These are phyloP conservation scores for Nesoenas mayeri DNA, from an alignment of 2,113 vertebrate species.

Conservation along the genomic window DNA sequence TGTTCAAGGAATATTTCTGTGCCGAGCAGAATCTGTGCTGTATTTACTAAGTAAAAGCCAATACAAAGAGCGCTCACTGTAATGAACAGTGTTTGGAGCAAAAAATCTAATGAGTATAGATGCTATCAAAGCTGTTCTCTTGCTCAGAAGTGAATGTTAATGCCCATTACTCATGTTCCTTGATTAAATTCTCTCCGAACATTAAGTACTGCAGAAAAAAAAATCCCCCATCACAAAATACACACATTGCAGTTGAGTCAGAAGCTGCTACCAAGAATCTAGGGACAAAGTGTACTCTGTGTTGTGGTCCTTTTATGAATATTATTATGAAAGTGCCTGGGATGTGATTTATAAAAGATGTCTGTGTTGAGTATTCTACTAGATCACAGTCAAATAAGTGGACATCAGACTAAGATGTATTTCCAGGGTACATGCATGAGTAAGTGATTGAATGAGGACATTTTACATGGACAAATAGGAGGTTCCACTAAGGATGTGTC, in stretches of 20 bases:
- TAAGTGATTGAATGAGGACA: background rate
- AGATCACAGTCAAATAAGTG: background rate
- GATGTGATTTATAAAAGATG: background rate
- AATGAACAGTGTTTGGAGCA: conserved; percentile 21
- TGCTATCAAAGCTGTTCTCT: conserved; percentile 56
- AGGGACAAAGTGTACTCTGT: background rate
- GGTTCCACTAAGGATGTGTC: background rate
- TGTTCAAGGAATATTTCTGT: background rate
- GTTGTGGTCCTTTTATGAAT: background rate
- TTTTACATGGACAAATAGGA: background rate
- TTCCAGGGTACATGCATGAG: background rate
- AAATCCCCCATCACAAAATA: background rate
- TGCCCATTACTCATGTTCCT: conserved; percentile 62
- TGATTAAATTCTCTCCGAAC: conserved; percentile 55
- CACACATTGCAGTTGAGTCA: conserved; percentile 7
- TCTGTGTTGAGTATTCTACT: background rate
- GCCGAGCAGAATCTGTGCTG: background rate
- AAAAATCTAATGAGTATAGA: conserved; percentile 54
- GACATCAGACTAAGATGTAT: background rate
- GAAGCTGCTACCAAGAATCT: background rate
- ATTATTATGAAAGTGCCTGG: background rate
- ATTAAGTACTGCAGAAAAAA: conserved; percentile 23
- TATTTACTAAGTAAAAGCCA: conserved; percentile 50
- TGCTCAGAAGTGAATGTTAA: conserved; percentile 55
- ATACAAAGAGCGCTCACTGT: background rate